Evolutionary conservation across 2,113 vertebrate species (phyloP).

Genomic region (Laterallus jamaicensis): DNA sequence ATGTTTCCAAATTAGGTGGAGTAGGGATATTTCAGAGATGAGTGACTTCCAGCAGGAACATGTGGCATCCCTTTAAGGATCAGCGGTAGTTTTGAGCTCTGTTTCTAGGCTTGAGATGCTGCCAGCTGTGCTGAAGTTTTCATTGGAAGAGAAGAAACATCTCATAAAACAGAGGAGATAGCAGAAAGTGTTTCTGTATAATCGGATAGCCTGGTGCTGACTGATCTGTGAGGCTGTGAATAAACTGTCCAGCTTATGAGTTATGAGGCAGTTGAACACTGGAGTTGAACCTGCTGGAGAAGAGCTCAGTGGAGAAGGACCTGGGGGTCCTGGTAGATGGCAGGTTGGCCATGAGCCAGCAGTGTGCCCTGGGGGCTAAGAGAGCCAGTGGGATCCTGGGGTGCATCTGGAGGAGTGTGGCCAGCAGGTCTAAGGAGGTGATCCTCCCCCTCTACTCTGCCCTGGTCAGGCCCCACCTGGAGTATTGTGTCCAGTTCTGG

Average conservation of each 20-base stretch:
- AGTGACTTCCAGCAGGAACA: neutral
- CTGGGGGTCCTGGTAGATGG: too few species aligned
- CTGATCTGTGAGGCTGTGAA: neutral
- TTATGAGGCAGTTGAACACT: neutral
- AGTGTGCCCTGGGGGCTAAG: too few species aligned
- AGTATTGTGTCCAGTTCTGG: too few species aligned
- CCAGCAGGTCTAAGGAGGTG: too few species aligned
- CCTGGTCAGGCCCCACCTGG: too few species aligned
- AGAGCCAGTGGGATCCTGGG: too few species aligned
- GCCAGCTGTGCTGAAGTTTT: neutral
- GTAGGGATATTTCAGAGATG: neutral
- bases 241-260: neutral
- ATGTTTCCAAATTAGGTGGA: neutral
- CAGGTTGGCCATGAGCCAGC: too few species aligned
- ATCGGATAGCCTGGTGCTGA: neutral
- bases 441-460: too few species aligned
- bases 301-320: too few species aligned
- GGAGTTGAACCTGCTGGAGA: too few species aligned
- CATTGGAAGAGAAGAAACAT: neutral
- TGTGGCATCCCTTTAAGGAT: neutral
- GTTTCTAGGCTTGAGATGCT: neutral
- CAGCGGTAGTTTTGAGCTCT: neutral
- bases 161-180: neutral
- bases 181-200: neutral
- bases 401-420: too few species aligned